Evolutionary conservation across 2,797 vertebrate species (phyloP), one percentile per base, ranked within the genome.

Genomic region (Argyrosomus regius): DNA sequence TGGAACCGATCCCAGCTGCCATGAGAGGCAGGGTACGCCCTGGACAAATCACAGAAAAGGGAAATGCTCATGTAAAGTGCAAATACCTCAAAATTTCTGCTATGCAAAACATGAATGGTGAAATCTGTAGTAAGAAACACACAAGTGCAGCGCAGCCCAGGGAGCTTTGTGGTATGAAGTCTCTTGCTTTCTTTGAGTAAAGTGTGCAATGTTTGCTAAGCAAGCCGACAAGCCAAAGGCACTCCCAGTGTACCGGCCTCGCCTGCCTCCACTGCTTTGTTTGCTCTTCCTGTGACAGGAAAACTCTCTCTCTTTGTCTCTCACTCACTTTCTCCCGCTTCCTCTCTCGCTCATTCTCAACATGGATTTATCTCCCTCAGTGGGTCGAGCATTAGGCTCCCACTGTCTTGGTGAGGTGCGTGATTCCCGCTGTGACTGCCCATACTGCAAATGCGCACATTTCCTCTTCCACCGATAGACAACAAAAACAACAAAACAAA

Each of bases 171-270:
- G 50, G 2, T 68, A 41, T 72, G 58, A 64, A 72, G 81, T 61
- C 39, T 67, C 53, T 50, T 13, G 35, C 72, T 67, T 57, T 76
- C 17, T 54, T 39, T 61, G 14, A n/a, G 75, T 80, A 39, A 79
- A 88, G 77, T 80, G 43, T 35, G 68, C 74, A 65, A 83, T 93
- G 87, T 94, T 92, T 94, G 85, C 87, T 75, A 59, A 90, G 87
- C 69, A 78, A 82, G 75, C 75, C 7, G 49, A 68, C 80, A 3
- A 80, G 62, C 76, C 72, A 75, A 58, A 72, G 87, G 22, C 88
- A 82, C 90, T 87, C 91, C 91, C 82, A 85, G 72, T 57, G 69
- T 70, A 20, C 71, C 12, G 3, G 74, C 76, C 53, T 77, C 39
- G 63, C 63, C 85, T 70, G 69, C 72, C 74, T 72, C 11, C 0